Base-by-base conservation (phyloP, 2,797 vertebrate species). In the Schizothorax lantsangensis region DNA sequence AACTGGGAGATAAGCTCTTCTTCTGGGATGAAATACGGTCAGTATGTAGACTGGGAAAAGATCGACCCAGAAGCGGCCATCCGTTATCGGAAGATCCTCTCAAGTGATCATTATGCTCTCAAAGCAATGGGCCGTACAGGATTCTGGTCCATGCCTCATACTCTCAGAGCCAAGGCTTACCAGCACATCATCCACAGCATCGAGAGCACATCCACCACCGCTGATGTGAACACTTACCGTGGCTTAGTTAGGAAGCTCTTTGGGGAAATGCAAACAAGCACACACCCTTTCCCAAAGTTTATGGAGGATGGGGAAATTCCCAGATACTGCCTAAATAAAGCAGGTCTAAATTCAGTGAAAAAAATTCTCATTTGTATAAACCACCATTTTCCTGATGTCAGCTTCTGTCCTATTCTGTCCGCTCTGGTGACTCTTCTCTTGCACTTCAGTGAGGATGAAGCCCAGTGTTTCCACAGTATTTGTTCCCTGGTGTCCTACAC, bases 21-120 rank as follows among this genome's bases (percentile, higher is more conserved):
- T 36, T 92, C 95, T 0, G 93, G 94, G 6, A 93, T 93, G 93
- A 95, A 95, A 90, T 94, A 95, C 0, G 95, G 96, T 1, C 95
- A 95, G 88, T 97, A 96, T 74, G 97, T 97, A 88, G 96, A 98
- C 80, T 97, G 96, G 96, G 96, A 96, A 91, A 96, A 93, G 88
- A 96, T 97, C 30, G 94, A 94, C 82, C 94, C 94, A 0, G 89
- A 94, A 84, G 89, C 92, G 0, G 92, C 92, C 2, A 3, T 26
- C 1, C 86, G 90, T 33, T 94, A 95, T 49, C 88, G 40, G 81
- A 92, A 93, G 84, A 91, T 96, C 36, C 90, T 97, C 64, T 83
- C 84, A 66, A 93, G 95, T 23, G 87, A 93, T 30, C 91, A 86
- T 0, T 93, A 94, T 69, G 93, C 95, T 88, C 92, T 97, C 87